Base-by-base conservation (phyloP, 1,140 invertebrate genomes). In the Epicauta chinensis region DNA sequence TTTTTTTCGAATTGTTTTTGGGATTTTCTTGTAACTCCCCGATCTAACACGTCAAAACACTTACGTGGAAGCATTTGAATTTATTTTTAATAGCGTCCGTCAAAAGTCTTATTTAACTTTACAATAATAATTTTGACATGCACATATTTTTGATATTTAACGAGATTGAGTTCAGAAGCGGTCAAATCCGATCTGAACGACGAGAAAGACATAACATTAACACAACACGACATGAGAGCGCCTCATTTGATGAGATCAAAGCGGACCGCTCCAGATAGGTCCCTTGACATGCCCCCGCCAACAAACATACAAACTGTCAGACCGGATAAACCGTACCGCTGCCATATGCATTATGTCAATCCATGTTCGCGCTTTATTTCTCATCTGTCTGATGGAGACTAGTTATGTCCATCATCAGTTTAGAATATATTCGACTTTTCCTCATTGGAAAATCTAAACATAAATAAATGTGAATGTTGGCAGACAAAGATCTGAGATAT, bases 211-310 rank as follows among this genome's bases (percentile, higher is more conserved):
- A 63, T 63, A 62, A 62, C 60, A 57, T 60, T 62, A 65, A 65
- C 63, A 65, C 56, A 53, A 57, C 58, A 59, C 51, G 63, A 64
- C 60, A 62, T 51, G 54, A 53, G 53, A 62, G 53, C 63, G 63
- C 63, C 63, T 65, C 63, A 65, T 65, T 65, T 65, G 59, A 61
- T 36, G 57, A 63, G 61, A 65, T 65, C 63, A 65, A 65, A 65
- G 59, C 49, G 43, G 23, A 39, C 52, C 52, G 56, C 39, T 23
- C n/a, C n/a, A 7, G 23, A 23, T 23, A 23, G 23, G 23, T 3
- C 4, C 7, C 7, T 23, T 23, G 2, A 23, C 23, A 7, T 23
- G 4, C 23, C 23, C 2, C 23, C 23, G 7, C 23, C 23, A 23
- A 23, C 23, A 23, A 3, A n/a, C n/a, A n/a, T n/a, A n/a, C n/a